Evolutionary conservation across 92 coral and sea anemone species (phyloP).

Genomic region (Muricea muricata): DNA sequence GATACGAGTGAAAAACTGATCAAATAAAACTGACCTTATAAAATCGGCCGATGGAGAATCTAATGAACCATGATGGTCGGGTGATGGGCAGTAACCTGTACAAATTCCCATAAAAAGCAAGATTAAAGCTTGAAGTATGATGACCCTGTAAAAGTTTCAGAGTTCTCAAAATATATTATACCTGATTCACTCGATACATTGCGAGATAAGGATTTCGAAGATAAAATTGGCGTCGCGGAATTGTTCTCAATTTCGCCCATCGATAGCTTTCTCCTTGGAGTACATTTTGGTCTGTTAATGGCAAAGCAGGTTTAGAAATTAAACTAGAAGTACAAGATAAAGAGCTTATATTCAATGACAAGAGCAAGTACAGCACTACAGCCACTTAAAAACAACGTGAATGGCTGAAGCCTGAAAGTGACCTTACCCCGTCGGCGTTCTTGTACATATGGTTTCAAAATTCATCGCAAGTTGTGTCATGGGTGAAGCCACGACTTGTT

Average conservation of each 20-base stretch:
- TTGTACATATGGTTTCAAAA: conserved; percentile 83
- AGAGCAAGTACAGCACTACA: neutral
- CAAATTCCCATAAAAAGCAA: conserved; percentile 3
- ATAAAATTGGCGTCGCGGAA: conserved; percentile 72
- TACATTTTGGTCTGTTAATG: conserved; percentile 73
- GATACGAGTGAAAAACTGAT: too few relatives aligned
- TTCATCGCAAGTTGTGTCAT: conserved; percentile 91
- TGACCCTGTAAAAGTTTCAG: neutral
- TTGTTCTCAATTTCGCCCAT: conserved; percentile 76
- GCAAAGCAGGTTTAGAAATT: neutral
- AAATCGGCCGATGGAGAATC: conserved; percentile 94
- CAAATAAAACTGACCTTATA: conserved; percentile 76
- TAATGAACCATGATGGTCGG: conserved; percentile 48
- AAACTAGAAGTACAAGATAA: neutral
- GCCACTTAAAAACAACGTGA: neutral
- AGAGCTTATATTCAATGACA: neutral
- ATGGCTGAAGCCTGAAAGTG: too few relatives aligned
- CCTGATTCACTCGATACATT: conserved; percentile 96
- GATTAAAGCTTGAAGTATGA: conserved; percentile 2
- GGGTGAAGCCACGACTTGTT: conserved; percentile 85
- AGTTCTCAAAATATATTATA: conserved; percentile 26
- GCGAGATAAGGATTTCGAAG: conserved; percentile 71
- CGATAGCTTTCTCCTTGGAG: conserved; percentile 94
- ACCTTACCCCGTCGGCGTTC: conserved; percentile 55
- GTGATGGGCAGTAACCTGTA: conserved; percentile 84